Evolutionary conservation across 2,113 vertebrate genomes (phyloP), one percentile per base, ranked within the genome.

Genomic region (Leptodactylus fuscus): DNA sequence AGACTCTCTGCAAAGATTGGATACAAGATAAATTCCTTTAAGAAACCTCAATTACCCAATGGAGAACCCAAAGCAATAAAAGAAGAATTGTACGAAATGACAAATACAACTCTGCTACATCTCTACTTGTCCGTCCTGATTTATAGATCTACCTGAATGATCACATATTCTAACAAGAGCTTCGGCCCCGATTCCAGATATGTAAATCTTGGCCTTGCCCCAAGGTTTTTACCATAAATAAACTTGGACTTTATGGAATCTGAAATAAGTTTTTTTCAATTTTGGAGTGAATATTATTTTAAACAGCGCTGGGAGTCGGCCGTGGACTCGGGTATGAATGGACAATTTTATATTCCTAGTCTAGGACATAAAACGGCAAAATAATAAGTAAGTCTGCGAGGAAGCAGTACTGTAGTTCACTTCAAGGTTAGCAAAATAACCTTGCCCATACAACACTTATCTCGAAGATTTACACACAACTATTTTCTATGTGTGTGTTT

Each of bases 361-460:
- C 51, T 13, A 55, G 29, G 32, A 48, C 60, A 67, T 81, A 20
- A 81, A 81, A 81, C 34, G 8, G 65, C 65, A 49, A 32, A 65
- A 75, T 62, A 55, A 74, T 38, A 78, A 75, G 44, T 9, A 48
- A 78, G 60, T 55, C 60, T 51, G 16, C 86, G 86, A 93, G 92
- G 93, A 94, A 94, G 91, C 91, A 93, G 53, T 27, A 79, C 76
- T 60, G 91, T 91, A 92, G 93, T 95, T 95, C 94, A 95, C 88
- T 91, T 88, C 90, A 92, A 93, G 93, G 93, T 94, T 94, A 94
- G 90, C 89, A 92, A 93, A 94, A 94, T 91, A 95, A 93, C 89
- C 90, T 89, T 89, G 91, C 89, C 93, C 88, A 89, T 92, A 53
- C 32, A 83, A 90, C 91, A 93, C 85, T 91, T 92, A 93, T 92